Conservation (phyloP, 2,888 invertebrate genomes). For the Xestobium rufovillosum region DNA sequence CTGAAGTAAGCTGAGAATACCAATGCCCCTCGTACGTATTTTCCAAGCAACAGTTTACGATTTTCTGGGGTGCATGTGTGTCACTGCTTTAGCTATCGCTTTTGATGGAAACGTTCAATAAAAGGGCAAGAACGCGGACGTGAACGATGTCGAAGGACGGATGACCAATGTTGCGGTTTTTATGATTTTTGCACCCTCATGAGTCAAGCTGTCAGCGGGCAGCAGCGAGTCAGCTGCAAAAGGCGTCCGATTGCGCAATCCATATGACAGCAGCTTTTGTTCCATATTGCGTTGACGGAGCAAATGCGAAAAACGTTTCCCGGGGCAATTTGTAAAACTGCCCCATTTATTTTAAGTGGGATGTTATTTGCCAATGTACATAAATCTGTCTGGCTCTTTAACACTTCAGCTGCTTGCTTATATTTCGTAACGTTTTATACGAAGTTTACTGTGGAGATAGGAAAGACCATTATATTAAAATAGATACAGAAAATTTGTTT, state of each 20-base stretch:
- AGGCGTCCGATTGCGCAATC: constrained; percentile 3
- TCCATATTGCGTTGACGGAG: constrained; percentile 13
- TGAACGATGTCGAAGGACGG: too few relatives aligned
- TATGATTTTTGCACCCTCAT: constrained; percentile 16
- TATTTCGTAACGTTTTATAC: constrained; percentile 3
- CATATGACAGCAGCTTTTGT: constrained; percentile 9
- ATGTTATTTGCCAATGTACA: constrained; percentile 26
- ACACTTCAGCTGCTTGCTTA: constrained; percentile 27
- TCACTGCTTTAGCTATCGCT: too few relatives aligned
- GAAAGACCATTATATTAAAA: neutral
- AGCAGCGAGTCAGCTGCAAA: too few relatives aligned
- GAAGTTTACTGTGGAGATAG: constrained; percentile 1
- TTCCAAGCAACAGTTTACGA: too few relatives aligned
- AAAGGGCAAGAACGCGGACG: too few relatives aligned
- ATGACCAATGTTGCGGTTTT: constrained; percentile 2
- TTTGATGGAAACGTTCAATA: too few relatives aligned
- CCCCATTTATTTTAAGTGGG: constrained; percentile 28
- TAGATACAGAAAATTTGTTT: neutral
- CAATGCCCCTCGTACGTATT: too few relatives aligned
- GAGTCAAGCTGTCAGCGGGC: constrained; percentile 18
- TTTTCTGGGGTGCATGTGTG: too few relatives aligned
- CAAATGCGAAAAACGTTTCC: constrained; percentile 18
- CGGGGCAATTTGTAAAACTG: constrained; percentile 27
- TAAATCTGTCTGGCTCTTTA: constrained; percentile 30
- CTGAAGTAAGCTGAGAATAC: too few relatives aligned